Conservation (phyloP, 2,888 invertebrate genomes). For the Acanthopleura granulata region DNA sequence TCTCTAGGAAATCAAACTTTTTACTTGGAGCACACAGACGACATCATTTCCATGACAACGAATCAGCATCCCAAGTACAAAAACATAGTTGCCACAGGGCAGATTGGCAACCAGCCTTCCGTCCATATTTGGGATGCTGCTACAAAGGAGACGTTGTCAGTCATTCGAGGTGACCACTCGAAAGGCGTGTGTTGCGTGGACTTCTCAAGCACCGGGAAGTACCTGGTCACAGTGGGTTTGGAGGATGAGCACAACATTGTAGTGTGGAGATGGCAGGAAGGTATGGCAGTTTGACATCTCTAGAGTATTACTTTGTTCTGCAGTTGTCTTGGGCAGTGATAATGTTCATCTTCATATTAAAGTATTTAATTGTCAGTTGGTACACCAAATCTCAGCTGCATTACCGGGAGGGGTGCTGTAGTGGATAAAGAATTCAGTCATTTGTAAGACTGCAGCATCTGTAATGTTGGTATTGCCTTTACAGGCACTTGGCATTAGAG, state of each 20-base stretch:
- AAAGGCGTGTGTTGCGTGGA: constrained; percentile 67
- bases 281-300: constrained; percentile 32
- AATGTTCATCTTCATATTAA: too few relatives aligned
- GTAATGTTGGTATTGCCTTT: too few relatives aligned
- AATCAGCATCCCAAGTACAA: constrained; percentile 68
- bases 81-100: constrained; percentile 67
- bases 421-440: too few relatives aligned
- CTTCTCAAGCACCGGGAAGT: constrained; percentile 69
- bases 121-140: constrained; percentile 67
- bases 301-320: not conserved
- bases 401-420: too few relatives aligned
- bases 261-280: constrained; percentile 70
- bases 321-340: too few relatives aligned
- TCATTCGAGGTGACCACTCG: constrained; percentile 59
- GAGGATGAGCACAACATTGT: constrained; percentile 63
- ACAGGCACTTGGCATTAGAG: too few relatives aligned
- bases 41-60: constrained; percentile 68
- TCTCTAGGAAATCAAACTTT: constrained; percentile 66
- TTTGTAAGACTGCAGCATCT: too few relatives aligned
- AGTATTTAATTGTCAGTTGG: too few relatives aligned
- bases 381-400: too few relatives aligned
- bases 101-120: constrained; percentile 66
- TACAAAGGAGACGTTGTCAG: constrained; percentile 64
- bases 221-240: constrained; percentile 65
- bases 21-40: constrained; percentile 69